These are phyloP conservation scores for Geotrypetes seraphini DNA, from an alignment of 2,797 vertebrate genomes.

Conservation along the genomic window DNA sequence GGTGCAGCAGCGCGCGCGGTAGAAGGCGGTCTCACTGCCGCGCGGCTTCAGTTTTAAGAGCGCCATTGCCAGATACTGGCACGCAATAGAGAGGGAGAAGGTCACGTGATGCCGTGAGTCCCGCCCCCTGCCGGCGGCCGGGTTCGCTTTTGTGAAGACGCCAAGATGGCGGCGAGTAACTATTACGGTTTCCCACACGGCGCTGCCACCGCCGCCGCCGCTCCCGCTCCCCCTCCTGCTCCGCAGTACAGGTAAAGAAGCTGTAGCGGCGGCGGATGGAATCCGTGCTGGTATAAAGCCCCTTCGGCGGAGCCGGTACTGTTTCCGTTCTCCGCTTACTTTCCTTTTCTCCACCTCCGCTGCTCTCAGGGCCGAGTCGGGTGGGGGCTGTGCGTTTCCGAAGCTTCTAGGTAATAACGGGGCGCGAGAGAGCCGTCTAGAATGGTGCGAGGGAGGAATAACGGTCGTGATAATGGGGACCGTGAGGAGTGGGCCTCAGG, in stretches of 20 bases:
- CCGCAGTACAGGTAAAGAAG: slow-evolving; percentile 64
- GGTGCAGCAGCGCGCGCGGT: too few relatives aligned
- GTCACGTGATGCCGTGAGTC: not conserved
- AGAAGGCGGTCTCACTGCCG: too few relatives aligned
- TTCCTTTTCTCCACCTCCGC: not conserved
- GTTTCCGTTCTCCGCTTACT: too few relatives aligned
- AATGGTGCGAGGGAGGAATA: too few relatives aligned
- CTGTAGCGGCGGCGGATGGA: not conserved
- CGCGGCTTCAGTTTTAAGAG: too few relatives aligned
- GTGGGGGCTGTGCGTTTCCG: not conserved
- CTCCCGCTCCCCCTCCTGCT: too few relatives aligned
- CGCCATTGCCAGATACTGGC: not conserved
- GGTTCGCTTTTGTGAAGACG: slow-evolving; percentile 34
- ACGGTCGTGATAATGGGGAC: too few relatives aligned
- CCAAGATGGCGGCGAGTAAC: slow-evolving; percentile 75
- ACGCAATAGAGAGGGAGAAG: too few relatives aligned
- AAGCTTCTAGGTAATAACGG: too few relatives aligned
- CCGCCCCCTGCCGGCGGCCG: not conserved
- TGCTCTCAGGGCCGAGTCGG: not conserved
- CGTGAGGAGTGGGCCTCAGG: too few relatives aligned
- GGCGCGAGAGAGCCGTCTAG: too few relatives aligned
- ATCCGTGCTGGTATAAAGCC: not conserved
- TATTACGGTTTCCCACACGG: slow-evolving; percentile 58
- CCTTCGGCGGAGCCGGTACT: not conserved
- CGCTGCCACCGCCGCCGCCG: slow-evolving; percentile 53